Base-by-base conservation (phyloP, 2,888 invertebrate genomes). In the Clusia tigrina region DNA sequence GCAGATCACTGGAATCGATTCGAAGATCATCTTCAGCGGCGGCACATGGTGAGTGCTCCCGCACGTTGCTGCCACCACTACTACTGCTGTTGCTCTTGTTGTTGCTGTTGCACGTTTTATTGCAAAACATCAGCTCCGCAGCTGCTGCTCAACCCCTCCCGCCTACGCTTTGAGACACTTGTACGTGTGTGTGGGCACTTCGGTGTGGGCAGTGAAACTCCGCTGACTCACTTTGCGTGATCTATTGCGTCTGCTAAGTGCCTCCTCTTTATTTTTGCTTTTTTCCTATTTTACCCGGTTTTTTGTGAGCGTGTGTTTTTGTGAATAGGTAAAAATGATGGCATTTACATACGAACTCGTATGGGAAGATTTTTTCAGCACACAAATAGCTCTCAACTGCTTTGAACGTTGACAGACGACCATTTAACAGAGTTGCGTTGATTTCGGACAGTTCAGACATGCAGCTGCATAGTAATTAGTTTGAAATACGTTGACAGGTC, bases 1-100 rank as follows among this genome's bases (percentile, higher is more conserved):
- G 42, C 10, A 42, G 42, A 42, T 42, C 42, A 42, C 42, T 42
- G 42, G n/a, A 42, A 42, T 42, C 42, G 42, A 42, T 42, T 42
- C n/a, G 42, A 42, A 42, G 42, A 42, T 42, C 42, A 42, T 42
- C 42, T 42, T 42, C 12, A 42, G 42, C 42, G 42, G n/a, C 42
- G 42, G n/a, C 3, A 42, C n/a, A n/a, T 17, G 15, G n/a, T 42
- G n/a, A n/a, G n/a, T 17, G 42, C 9, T 42, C 3, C 42, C 42
- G 42, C 42, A 42, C n/a, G 12, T 32, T 32, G 32, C n/a, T n/a
- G n/a, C n/a, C n/a, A n/a, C n/a, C n/a, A n/a, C n/a, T n/a, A n/a
- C n/a, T n/a, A n/a, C n/a, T n/a, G n/a, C n/a, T n/a, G n/a, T n/a
- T n/a, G n/a, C 6, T 42, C 42, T n/a, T 17, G n/a, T 42, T 42